Base-by-base conservation (phyloP, 1,140 invertebrate species). In the Nymphalis io region DNA sequence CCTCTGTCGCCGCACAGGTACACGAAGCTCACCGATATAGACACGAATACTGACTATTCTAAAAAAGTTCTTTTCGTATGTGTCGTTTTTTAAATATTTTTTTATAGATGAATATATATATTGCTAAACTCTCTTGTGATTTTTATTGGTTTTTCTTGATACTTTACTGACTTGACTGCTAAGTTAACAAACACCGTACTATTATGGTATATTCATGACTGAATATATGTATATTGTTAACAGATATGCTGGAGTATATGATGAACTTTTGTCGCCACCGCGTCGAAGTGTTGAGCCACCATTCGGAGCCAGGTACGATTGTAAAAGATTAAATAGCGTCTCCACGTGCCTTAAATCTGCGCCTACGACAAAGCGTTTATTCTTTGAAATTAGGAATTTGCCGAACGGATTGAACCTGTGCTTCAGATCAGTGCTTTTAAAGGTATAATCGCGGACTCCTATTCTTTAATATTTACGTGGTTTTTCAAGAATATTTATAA, bases 271-370 rank as follows among this genome's bases (percentile, higher is more conserved):
- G 82, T 90, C 89, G 73, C 88, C 89, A 70, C 87, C 89, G 18
- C 87, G 87, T 68, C 89, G 89, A 75, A 89, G 79, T 74, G 82
- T 88, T 73, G 88, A 91, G 82, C 87, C 89, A 74, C 83, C 87
- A n/a, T 88, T 85, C 69, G 87, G 87, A 91, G 74, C 87, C 87
- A 91, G 89, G 89, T 91, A 91, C 89, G 89, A 89, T 82, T 87
- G 85, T 88, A 88, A 86, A 72, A 85, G 75, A 86, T 81, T 89
- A 90, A 83, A 70, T 88, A 87, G 84, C 80, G 84, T 76, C 79
- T 60, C 66, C 78, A 73, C 73, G 75, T 75, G 84, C 72, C 81
- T 62, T 73, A 74, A 73, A 68, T 48, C 75, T 69, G 46, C 79
- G 64, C 51, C 70, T 76, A 76, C 65, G 58, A 78, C 60, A 76